Conservation (phyloP, 2,888 invertebrate genomes). For the Thecocarcelia acutangulata region DNA sequence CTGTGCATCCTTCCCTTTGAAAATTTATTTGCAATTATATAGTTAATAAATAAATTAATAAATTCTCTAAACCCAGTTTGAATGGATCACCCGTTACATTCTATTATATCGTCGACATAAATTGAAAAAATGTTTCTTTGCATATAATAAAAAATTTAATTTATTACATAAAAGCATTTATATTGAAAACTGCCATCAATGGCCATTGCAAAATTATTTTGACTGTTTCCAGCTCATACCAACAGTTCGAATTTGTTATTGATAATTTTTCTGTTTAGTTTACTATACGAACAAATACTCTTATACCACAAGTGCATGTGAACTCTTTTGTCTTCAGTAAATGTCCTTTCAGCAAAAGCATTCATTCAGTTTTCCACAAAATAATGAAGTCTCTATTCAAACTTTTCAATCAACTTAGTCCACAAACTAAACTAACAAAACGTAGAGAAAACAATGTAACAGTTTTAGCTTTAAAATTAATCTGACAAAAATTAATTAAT, state of each 20-base stretch:
- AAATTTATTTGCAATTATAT: no score
- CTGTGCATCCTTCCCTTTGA: no score
- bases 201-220: no score
- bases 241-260: background rate
- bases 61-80: no score
- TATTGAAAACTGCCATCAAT: no score
- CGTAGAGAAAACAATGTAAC: background rate
- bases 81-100: background rate
- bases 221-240: no score
- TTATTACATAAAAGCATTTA: no score
- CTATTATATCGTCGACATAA: slow-evolving; percentile 32
- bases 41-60: no score
- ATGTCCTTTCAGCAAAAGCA: slow-evolving; percentile 13
- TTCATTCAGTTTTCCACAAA: no score
- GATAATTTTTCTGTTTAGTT: background rate
- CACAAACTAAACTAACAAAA: slow-evolving; percentile 1
- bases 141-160: background rate
- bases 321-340: slow-evolving; percentile 3
- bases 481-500: no score
- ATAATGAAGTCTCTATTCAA: background rate
- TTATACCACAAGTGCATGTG: background rate
- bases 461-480: background rate
- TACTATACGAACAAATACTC: background rate
- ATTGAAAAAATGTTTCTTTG: slow-evolving; percentile 28
- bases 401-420: slow-evolving; percentile 14